Evolutionary conservation across 2,113 vertebrate species (phyloP).

Genomic region (Turnix velox): DNA sequence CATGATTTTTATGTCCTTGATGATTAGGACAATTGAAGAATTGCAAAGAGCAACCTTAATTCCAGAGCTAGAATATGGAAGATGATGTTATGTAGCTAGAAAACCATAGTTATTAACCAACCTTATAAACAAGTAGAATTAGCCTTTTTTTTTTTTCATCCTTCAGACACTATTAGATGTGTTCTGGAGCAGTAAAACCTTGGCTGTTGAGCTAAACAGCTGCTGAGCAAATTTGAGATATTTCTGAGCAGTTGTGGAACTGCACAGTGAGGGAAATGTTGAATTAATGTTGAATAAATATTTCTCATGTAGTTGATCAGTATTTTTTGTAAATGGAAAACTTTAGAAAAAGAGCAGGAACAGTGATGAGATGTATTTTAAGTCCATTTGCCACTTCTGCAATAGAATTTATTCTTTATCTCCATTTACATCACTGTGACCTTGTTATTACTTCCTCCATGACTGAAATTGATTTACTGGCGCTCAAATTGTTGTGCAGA

Average conservation of each 20-base stretch:
- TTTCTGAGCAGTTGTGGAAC: background rate
- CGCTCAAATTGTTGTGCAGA: background rate
- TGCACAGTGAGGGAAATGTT: background rate
- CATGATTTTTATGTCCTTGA: background rate
- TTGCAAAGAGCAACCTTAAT: background rate
- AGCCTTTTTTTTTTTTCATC: background rate
- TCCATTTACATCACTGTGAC: background rate
- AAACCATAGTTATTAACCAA: background rate
- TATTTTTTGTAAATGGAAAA: background rate
- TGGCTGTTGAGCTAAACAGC: background rate
- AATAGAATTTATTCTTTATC: background rate
- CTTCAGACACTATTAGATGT: background rate
- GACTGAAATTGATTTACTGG: background rate
- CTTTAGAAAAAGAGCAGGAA: background rate
- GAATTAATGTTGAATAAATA: too few relatives aligned
- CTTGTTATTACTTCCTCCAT: background rate
- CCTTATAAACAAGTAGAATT: background rate
- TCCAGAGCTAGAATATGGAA: background rate
- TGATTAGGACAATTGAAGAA: background rate
- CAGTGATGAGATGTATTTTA: background rate
- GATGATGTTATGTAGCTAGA: background rate
- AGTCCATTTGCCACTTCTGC: background rate
- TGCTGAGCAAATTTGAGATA: background rate
- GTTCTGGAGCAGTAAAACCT: background rate
- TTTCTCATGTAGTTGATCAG: background rate